phyloP scores from a whole-genome alignment of 2,113 vertebrate species.

The Thermophis baileyi region DNA sequence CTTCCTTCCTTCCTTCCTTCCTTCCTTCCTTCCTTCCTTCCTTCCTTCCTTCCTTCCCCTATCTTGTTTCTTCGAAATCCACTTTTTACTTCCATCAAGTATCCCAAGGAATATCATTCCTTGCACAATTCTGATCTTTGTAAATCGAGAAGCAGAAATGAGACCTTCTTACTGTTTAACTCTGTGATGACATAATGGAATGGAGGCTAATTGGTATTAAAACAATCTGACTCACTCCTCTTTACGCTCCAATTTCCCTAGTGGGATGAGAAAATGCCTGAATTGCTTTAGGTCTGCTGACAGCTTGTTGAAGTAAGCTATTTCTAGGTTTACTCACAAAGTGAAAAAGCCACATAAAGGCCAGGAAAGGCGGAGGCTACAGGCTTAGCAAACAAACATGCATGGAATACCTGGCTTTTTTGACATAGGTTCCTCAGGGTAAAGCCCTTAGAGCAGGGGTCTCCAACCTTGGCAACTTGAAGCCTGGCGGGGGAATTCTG shows the following conservation, averaged over 20 bases:
- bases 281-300: conserved; percentile 24
- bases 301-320: not conserved
- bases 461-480: too few species aligned
- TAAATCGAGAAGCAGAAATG: not conserved
- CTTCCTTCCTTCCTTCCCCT: not conserved
- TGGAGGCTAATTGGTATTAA: rapidly evolving
- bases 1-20: too few species aligned
- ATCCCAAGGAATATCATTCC: not conserved
- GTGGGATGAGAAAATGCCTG: not conserved
- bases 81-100: not conserved
- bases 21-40: too few species aligned
- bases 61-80: not conserved
- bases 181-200: not conserved
- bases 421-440: not conserved
- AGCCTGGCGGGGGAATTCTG: too few species aligned
- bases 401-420: not conserved
- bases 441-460: not conserved
- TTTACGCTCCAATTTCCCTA: not conserved
- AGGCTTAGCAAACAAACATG: not conserved
- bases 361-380: not conserved
- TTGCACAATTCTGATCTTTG: not conserved
- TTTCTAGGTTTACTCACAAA: not conserved
- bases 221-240: not conserved
- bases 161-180: not conserved
- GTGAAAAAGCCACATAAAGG: not conserved